Evolutionary conservation across 2,888 invertebrate species (phyloP).

Genomic region (Meghimatium bilineatum): DNA sequence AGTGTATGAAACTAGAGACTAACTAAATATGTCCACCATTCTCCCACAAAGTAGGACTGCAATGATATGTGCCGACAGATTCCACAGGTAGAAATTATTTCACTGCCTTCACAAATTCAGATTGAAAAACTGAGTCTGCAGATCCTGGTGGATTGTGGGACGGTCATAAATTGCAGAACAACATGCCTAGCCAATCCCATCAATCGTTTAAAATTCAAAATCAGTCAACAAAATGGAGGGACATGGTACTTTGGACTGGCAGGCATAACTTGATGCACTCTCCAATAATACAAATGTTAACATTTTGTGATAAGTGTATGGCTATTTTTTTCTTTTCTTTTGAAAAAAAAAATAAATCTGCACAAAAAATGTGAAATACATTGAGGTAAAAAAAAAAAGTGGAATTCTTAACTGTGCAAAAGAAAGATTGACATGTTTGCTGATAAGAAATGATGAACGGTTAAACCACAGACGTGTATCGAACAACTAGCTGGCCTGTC

Average conservation of each 20-base stretch:
- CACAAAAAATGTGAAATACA: neutral
- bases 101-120: neutral
- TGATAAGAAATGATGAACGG: neutral
- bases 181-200: constrained; percentile 18
- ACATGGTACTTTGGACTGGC: constrained; percentile 23
- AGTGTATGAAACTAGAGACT: neutral
- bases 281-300: neutral
- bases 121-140: neutral
- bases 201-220: constrained; percentile 25
- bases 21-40: constrained; percentile 8
- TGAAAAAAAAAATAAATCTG: neutral
- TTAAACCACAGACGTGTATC: neutral
- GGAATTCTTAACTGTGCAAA: neutral
- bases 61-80: neutral
- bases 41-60: neutral
- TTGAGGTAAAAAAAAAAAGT: neutral
- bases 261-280: constrained; percentile 1
- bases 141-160: constrained; percentile 16
- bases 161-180: constrained; percentile 21
- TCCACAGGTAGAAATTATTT: neutral
- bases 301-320: neutral
- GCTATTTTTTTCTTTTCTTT: too few relatives aligned
- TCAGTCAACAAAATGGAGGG: constrained; percentile 26
- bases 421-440: neutral
- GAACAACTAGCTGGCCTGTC: neutral